A percentile compares a stretch with the other conserved stretches of the same genome.
phyloP scores from a whole-genome alignment of 2,113 vertebrate genomes.

The Orthochromis indermauri region DNA sequence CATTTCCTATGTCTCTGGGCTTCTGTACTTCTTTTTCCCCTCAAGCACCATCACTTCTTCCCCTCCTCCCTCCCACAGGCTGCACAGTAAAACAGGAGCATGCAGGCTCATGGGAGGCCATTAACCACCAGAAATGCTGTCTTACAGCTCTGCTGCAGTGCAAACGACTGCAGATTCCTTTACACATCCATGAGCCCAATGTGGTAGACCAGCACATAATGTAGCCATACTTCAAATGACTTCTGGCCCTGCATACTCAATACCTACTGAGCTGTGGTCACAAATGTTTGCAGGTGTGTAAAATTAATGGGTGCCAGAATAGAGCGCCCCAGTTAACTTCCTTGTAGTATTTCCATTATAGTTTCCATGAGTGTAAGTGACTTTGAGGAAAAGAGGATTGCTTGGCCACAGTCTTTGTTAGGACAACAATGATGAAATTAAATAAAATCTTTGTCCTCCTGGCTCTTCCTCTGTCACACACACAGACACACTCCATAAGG shows the following conservation, averaged over 20 bases:
- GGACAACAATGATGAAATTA: constrained; percentile 21
- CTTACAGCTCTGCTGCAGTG: constrained; percentile 17
- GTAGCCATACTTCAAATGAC: not conserved
- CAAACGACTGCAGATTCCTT: constrained; percentile 23
- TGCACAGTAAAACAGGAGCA: constrained; percentile 50
- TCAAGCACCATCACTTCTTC: constrained; percentile 22
- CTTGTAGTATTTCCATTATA: not conserved
- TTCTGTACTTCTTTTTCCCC: constrained; percentile 5
- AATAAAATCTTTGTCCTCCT: not conserved
- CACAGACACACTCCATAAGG: constrained; percentile 4
- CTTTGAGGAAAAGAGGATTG: not conserved
- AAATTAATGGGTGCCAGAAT: not conserved
- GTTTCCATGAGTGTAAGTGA: not conserved
- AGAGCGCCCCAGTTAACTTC: not conserved
- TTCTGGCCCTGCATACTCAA: not conserved
- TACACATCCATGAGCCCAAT: not conserved
- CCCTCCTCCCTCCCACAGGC: constrained; percentile 34
- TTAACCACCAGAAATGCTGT: constrained; percentile 48
- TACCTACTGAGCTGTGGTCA: not conserved
- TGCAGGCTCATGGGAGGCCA: constrained; percentile 51
- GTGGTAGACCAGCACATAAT: not conserved
- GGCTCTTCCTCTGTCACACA: not conserved
- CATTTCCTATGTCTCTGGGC: not conserved
- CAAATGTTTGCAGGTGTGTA: not conserved
- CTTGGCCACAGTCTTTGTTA: not conserved